Percentiles rank a stretch among this genome's conserved stretches.
Evolutionary conservation across 1,140 invertebrate genomes (phyloP).

Genomic region (Calliopsis andreniformis): DNA sequence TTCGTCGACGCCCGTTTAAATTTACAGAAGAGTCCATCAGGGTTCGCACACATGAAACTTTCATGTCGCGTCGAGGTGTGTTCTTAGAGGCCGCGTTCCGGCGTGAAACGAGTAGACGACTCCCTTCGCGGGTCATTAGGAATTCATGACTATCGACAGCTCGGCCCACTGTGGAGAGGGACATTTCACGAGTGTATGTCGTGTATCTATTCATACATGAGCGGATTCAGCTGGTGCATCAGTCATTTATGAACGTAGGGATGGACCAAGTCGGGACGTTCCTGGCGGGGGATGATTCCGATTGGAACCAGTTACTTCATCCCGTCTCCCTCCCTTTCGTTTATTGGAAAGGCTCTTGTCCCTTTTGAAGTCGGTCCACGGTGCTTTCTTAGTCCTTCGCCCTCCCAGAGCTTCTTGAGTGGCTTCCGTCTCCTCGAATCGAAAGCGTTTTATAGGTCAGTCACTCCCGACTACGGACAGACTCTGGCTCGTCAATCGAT

Average conservation of each 20-base stretch:
- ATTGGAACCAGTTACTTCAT: not conserved
- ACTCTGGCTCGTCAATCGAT: slow-evolving; percentile 49
- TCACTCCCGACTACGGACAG: slow-evolving; percentile 30
- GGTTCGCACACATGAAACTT: slow-evolving; percentile 34
- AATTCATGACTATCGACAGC: slow-evolving; percentile 41
- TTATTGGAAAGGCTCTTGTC: slow-evolving; percentile 1
- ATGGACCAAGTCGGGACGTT: not conserved
- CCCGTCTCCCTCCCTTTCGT: not conserved
- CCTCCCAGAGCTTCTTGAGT: not conserved
- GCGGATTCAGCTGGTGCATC: not conserved
- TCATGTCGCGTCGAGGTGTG: slow-evolving; percentile 16
- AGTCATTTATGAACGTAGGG: not conserved
- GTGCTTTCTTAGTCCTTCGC: not conserved
- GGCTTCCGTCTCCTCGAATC: not conserved
- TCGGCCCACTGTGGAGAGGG: not conserved
- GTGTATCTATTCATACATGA: not conserved
- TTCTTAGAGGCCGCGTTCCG: slow-evolving; percentile 2
- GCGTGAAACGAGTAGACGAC: not conserved
- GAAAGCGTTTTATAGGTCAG: slow-evolving; percentile 41
- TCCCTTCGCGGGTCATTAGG: slow-evolving; percentile 15
- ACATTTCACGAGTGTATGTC: slow-evolving; percentile 4
- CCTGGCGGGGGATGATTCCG: not conserved
- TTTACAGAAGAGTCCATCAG: slow-evolving; percentile 42
- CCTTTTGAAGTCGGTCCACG: slow-evolving; percentile 2
- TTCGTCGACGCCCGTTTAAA: slow-evolving; percentile 36